Evolutionary conservation across 2,113 vertebrate species (phyloP), one percentile per base, ranked within the genome.

Genomic region (Paramisgurnus dabryanus): DNA sequence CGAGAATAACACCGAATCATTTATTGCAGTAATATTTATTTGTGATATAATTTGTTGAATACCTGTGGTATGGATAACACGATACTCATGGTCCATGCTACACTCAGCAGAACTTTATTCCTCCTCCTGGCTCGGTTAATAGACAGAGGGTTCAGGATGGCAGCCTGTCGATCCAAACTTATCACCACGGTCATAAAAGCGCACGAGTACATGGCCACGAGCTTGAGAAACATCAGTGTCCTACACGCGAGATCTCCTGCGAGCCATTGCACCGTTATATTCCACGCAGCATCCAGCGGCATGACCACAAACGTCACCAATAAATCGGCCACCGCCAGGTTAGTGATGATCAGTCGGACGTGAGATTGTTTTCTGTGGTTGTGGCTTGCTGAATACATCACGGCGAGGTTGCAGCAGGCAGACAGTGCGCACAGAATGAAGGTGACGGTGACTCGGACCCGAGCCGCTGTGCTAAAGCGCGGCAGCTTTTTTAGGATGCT

Each of bases 251-350:
- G 64, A 60, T 95, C 95, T 0, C 94, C 95, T 0, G 91, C 95
- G 82, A 87, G 85, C 95, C 95, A 96, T 91, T 95, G 94, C 83
- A 96, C 90, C 0, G 94, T 96, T 86, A 96, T 91, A 86, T 96
- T 96, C 95, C 95, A 96, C 82, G 83, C 80, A 0, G 95, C 95
- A 0, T 96, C 95, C 85, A 96, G 88, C 0, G 95, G 95, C 95
- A 96, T 96, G 75, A 95, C 95, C 6, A 92, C 86, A 85, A 95
- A 92, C 0, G 93, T 94, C 61, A 96, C 90, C 86, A 96, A 89
- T 75, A 96, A 91, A 88, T 96, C 95, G 0, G 95, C 95, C 0
- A 86, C 91, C 0, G 94, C 95, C 85, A 96, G 89, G 88, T 96
- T 94, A 83, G 91, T 90, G 22, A 96, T 94, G 66, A 96, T 90